Evolutionary conservation across 2,888 invertebrate species (phyloP), one percentile per base, ranked within the genome.

Genomic region (Perdita meconis): DNA sequence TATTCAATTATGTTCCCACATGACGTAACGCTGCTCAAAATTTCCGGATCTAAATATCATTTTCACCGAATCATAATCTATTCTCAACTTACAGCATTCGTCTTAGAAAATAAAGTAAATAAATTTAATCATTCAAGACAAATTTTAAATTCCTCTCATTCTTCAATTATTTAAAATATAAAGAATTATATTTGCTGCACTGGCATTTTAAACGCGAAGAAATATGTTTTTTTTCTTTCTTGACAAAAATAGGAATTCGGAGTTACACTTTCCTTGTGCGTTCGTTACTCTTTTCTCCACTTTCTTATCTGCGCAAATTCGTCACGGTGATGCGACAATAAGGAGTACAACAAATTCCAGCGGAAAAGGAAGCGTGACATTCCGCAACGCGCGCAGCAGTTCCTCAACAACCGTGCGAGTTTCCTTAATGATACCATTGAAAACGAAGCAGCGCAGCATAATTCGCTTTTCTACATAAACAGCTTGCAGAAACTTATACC

Each of bases 331-430:
- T 80, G 68, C 63, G 66, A 61, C 59, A 55, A 73, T 22, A 65
- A 66, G 22, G 50, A 42, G 40, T n/a, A n/a, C 74, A 47, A 65
- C 78, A 78, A 30, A 81, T 82, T 76, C 66, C 12, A 70, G 40
- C 63, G 82, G 71, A 82, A 80, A 77, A 63, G 71, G 55, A 82
- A 79, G 57, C 64, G n/a, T 16, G 30, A 63, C 57, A 68, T 78
- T 72, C 61, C 65, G 69, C 36, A 55, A 63, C 13, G 42, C 16
- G 24, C 38, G 40, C 34, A 16, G 34, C 63, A 55, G 36, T 72
- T 63, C 40, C 55, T 26, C 36, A 22, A 16, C 34, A 40, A 40
- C 16, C 56, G 51, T 53, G 66, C 19, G 78, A 70, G 42, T 66
- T 63, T 51, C 36, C 19, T 51, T 36, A 57, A 77, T 13, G 44